phyloP scores from a whole-genome alignment of 2,113 vertebrate genomes.

The Phaetusa simplex region DNA sequence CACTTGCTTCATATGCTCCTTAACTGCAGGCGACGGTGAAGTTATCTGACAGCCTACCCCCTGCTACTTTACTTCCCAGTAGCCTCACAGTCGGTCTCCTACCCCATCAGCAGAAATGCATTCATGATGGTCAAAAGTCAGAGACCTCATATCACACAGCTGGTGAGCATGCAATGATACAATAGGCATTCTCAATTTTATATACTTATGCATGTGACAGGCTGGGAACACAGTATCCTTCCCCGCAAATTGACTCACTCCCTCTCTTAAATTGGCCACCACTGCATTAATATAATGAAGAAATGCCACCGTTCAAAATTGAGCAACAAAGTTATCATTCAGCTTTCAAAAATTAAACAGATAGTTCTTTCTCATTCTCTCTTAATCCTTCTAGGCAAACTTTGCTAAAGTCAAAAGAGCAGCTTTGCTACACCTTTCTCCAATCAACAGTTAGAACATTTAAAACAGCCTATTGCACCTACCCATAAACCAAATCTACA shows the following conservation, averaged over 20 bases:
- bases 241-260: neutral
- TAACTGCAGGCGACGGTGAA: neutral
- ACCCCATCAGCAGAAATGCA: neutral
- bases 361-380: neutral
- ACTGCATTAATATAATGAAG: neutral
- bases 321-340: neutral
- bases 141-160: neutral
- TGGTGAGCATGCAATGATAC: neutral
- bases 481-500: neutral
- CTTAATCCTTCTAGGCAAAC: neutral
- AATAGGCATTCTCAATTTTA: neutral
- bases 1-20: neutral
- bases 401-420: neutral
- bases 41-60: neutral
- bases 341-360: neutral
- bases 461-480: neutral
- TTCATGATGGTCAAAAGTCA: neutral
- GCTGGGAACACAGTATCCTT: neutral
- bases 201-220: fast-evolving
- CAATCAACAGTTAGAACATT: neutral
- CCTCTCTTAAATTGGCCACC: neutral
- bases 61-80: neutral
- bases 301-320: neutral
- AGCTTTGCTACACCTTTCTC: neutral
- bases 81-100: neutral